Evolutionary conservation across 2,888 invertebrate species (phyloP).

Genomic region (Subacronicta megacephala): DNA sequence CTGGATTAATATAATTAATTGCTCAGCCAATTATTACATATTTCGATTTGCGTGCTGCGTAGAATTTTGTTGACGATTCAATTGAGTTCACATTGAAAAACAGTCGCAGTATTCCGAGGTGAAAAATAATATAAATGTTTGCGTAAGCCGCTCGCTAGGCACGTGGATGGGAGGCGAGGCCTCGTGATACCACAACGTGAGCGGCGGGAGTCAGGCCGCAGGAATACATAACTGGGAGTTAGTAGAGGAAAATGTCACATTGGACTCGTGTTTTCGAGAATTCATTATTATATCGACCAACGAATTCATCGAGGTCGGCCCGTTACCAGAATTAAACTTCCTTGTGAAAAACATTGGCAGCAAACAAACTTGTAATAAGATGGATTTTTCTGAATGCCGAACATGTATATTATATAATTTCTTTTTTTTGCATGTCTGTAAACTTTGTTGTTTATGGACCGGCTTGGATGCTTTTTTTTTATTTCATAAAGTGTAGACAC

Average conservation of each 20-base stretch:
- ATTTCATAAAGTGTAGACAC: too few relatives aligned
- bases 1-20: slow-evolving; percentile 13
- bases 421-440: too few relatives aligned
- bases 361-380: neutral
- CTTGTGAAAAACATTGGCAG: neutral
- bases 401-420: too few relatives aligned
- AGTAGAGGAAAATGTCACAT: slow-evolving; percentile 43
- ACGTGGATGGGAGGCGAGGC: slow-evolving; percentile 65
- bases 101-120: slow-evolving; percentile 51
- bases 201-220: slow-evolving; percentile 35
- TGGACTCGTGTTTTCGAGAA: slow-evolving; percentile 32
- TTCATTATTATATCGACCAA: slow-evolving; percentile 13
- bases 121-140: slow-evolving; percentile 68
- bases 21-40: slow-evolving; percentile 13
- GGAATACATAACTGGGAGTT: slow-evolving; percentile 50
- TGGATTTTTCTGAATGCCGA: too few relatives aligned
- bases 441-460: too few relatives aligned
- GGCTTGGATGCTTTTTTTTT: too few relatives aligned
- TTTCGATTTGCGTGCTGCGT: slow-evolving; percentile 10
- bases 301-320: slow-evolving; percentile 15
- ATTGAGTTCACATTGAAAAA: slow-evolving; percentile 49
- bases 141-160: slow-evolving; percentile 59
- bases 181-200: slow-evolving; percentile 79
- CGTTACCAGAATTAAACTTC: slow-evolving; percentile 1
- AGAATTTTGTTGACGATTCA: slow-evolving; percentile 18